Percentiles rank a stretch among this genome's conserved stretches.
phyloP scores from a whole-genome alignment of 2,113 vertebrate species.

The Esox niger region DNA sequence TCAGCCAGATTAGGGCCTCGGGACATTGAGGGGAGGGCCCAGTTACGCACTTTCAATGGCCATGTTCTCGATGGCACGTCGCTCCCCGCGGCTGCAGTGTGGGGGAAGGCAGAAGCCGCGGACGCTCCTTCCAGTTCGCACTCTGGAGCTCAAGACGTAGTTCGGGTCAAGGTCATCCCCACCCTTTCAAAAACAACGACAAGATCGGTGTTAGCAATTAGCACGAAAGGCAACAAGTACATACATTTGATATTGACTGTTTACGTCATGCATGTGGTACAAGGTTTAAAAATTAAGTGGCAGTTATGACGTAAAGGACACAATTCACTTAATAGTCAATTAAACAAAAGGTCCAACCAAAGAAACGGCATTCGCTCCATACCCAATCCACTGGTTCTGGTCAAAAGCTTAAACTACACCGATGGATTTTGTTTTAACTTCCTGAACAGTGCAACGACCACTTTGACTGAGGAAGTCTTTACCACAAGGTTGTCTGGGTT shows the following conservation, averaged over 20 bases:
- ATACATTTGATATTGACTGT: background rate
- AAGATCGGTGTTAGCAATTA: background rate
- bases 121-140: conserved; percentile 93
- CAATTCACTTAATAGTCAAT: too few relatives aligned
- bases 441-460: too few relatives aligned
- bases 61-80: conserved; percentile 87
- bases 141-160: conserved; percentile 93
- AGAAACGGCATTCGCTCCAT: too few relatives aligned
- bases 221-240: background rate
- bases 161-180: conserved; percentile 93
- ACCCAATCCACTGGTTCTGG: too few relatives aligned
- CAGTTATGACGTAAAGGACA: too few relatives aligned
- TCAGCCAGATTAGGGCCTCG: too few relatives aligned
- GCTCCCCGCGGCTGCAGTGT: conserved; percentile 93
- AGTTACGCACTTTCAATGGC: conserved; percentile 82
- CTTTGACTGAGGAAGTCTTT: background rate
- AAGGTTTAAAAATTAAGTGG: background rate
- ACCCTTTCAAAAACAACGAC: conserved; percentile 68
- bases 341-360: too few relatives aligned
- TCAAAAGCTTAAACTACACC: too few relatives aligned
- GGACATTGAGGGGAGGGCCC: background rate
- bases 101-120: conserved; percentile 93
- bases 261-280: background rate
- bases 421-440: too few relatives aligned
- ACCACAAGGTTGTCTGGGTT: conserved; percentile 87